Conservation (phyloP, 2,888 invertebrate species). For the Parnassius orleans region DNA sequence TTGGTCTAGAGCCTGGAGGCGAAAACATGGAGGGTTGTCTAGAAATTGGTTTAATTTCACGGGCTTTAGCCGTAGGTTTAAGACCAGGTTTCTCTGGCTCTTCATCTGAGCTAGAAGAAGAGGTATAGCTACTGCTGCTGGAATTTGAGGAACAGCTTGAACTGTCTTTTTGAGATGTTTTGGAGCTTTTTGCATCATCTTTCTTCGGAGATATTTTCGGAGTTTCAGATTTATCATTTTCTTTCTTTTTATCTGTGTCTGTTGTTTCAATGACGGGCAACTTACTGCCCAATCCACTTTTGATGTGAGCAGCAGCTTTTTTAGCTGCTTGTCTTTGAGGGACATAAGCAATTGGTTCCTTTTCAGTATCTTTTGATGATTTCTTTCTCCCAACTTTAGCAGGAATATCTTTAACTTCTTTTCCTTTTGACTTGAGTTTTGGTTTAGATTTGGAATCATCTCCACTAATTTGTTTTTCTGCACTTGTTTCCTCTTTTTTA, state of each 20-base stretch:
- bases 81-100: constrained; percentile 67
- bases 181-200: constrained; percentile 63
- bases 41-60: constrained; percentile 63
- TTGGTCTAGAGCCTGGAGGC: constrained; percentile 72
- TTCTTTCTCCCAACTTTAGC: constrained; percentile 73
- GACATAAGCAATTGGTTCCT: constrained; percentile 89
- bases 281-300: constrained; percentile 86
- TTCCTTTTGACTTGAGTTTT: constrained; percentile 70
- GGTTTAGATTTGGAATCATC: constrained; percentile 62
- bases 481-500: constrained; percentile 61
- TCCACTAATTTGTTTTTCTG: constrained; percentile 56
- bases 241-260: constrained; percentile 65
- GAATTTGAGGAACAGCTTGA: constrained; percentile 78
- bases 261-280: constrained; percentile 61
- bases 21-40: constrained; percentile 68
- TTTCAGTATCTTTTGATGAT: constrained; percentile 81
- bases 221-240: constrained; percentile 54
- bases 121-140: constrained; percentile 80
- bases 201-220: constrained; percentile 67
- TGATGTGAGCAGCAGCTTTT: constrained; percentile 94
- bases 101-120: constrained; percentile 81
- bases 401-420: constrained; percentile 66
- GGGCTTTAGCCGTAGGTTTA: constrained; percentile 68
- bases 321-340: constrained; percentile 95
- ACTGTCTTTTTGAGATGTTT: constrained; percentile 57